These are phyloP conservation scores for Drosophila monieri DNA, from an alignment of 2,888 invertebrate species.

Conservation along the genomic window DNA sequence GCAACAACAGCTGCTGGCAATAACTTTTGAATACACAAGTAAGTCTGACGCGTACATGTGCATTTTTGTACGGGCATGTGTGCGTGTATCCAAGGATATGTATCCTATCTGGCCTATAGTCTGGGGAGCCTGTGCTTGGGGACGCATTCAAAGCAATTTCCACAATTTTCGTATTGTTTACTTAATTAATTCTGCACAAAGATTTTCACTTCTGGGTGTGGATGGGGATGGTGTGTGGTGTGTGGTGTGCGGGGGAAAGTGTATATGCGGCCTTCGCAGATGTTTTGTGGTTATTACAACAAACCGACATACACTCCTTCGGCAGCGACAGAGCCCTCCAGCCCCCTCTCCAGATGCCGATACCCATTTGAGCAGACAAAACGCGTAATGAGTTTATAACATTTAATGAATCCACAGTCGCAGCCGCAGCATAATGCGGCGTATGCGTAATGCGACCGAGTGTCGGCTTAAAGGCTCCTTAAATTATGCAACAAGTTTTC, in stretches of 20 bases:
- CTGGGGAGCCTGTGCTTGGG: conserved; percentile 51
- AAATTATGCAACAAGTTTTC: conserved; percentile 53
- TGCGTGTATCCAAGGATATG: conserved; percentile 5
- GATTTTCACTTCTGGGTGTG: conserved; percentile 65
- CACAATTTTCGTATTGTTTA: conserved; percentile 78
- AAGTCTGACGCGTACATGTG: background rate
- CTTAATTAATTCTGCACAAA: conserved; percentile 77
- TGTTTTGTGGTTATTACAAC: conserved; percentile 69
- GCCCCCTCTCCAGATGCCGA: conserved; percentile 17
- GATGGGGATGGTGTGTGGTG: background rate
- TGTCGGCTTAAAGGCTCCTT: conserved; percentile 31
- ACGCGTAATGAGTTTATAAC: conserved; percentile 74
- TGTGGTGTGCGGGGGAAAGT: background rate
- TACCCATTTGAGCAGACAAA: conserved; percentile 35
- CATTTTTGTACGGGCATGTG: conserved; percentile 6
- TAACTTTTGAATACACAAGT: conserved; percentile 49
- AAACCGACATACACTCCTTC: conserved; percentile 40
- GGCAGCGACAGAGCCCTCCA: background rate
- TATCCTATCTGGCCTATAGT: background rate
- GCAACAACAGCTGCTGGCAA: conserved; percentile 67
- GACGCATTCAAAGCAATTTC: conserved; percentile 77
- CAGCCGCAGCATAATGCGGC: conserved; percentile 40
- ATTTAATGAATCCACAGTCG: conserved; percentile 61
- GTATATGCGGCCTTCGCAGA: conserved; percentile 53
- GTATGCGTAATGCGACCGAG: conserved; percentile 42